Evolutionary conservation across 92 coral and sea anemone species (phyloP).

Genomic region (Metridium senile): DNA sequence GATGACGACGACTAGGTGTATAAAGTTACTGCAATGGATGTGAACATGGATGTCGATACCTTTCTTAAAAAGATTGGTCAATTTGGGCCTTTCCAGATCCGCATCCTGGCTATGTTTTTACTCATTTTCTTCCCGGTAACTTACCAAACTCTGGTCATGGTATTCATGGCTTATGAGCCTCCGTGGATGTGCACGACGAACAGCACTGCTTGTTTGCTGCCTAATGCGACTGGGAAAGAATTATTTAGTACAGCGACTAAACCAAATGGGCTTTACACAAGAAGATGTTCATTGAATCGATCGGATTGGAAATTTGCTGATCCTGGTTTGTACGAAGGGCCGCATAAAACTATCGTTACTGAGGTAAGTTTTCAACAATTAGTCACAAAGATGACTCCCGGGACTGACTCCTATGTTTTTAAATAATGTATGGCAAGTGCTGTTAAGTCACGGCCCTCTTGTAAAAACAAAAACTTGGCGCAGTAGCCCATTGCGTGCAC

Average conservation of each 20-base stretch:
- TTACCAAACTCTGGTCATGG: conserved; percentile 86
- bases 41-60: conserved; percentile 64
- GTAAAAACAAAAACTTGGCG: no score
- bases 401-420: neutral
- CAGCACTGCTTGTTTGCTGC: conserved; percentile 63
- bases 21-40: neutral
- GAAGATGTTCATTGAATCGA: conserved; percentile 67
- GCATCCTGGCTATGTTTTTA: conserved; percentile 76
- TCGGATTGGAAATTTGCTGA: conserved; percentile 84
- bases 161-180: conserved; percentile 88
- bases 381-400: neutral
- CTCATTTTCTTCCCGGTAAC: conserved; percentile 80
- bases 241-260: conserved; percentile 72
- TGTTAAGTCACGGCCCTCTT: no score
- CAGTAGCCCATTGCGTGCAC: no score
- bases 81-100: conserved; percentile 86
- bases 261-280: conserved; percentile 53
- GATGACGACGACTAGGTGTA: no score
- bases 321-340: conserved; percentile 74
- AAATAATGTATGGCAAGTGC: no score
- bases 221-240: conserved; percentile 40
- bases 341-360: conserved; percentile 70
- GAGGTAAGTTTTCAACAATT: conserved; percentile 63
- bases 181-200: conserved; percentile 86
- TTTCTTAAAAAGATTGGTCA: conserved; percentile 74